A percentile compares a stretch with the other conserved stretches of the same genome.
Evolutionary conservation across 2,888 invertebrate genomes (phyloP).

Genomic region (Prosapia bicincta): DNA sequence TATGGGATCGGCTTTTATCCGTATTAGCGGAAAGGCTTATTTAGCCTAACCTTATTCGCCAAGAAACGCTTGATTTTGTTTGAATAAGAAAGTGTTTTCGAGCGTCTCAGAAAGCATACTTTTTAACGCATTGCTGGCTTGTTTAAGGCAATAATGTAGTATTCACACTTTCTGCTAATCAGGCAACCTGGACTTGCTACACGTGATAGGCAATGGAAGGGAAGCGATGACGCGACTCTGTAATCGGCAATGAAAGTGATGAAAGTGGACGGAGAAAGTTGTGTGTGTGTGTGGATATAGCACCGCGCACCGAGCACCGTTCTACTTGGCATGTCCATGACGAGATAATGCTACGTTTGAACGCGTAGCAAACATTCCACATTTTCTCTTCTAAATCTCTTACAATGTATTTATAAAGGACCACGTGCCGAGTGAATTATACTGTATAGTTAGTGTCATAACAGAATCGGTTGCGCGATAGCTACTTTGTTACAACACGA

Average conservation of each 20-base stretch:
- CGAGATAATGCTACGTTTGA: background rate
- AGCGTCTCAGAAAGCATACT: no score
- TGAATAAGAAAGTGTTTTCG: no score
- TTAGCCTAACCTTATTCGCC: no score
- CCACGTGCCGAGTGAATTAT: background rate
- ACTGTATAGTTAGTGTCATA: background rate
- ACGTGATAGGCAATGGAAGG: no score
- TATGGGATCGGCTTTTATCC: no score
- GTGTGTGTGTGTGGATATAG: background rate
- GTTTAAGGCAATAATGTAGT: no score
- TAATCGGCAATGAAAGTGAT: background rate
- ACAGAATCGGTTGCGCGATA: background rate
- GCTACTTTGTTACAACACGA: no score
- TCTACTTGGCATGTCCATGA: background rate
- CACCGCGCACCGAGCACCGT: background rate
- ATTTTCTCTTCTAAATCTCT: background rate
- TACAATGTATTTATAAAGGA: background rate
- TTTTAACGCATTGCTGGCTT: no score
- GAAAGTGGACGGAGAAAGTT: background rate
- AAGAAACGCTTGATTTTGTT: no score
- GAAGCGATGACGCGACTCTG: background rate
- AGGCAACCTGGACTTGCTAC: no score
- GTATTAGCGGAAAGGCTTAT: no score
- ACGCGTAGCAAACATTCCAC: background rate
- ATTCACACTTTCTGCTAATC: no score